Percentiles rank a stretch among this genome's conserved stretches.
These are phyloP conservation scores for Acinonyx jubatus DNA, from an alignment of 2,113 vertebrate species.

Conservation along the genomic window DNA sequence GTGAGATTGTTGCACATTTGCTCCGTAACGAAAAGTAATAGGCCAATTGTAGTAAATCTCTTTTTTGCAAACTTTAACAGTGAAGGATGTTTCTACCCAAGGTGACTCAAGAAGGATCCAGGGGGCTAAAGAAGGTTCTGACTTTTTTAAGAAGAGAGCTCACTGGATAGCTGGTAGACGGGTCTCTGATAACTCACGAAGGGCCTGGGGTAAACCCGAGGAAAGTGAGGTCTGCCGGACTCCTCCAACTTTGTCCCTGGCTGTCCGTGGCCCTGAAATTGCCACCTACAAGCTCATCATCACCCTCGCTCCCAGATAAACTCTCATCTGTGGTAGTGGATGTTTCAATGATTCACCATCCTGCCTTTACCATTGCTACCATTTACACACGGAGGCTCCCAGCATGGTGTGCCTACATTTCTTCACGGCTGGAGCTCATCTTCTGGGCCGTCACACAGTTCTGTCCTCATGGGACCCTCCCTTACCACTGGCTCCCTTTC, in stretches of 20 bases:
- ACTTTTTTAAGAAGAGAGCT: neutral
- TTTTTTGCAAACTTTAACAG: neutral
- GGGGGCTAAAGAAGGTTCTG: neutral
- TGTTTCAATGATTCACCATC: fast-evolving
- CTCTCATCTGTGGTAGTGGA: fast-evolving
- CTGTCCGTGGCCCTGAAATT: neutral
- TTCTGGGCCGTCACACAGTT: neutral
- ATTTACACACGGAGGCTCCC: fast-evolving
- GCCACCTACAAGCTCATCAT: neutral
- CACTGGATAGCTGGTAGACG: neutral
- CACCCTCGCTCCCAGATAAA: neutral
- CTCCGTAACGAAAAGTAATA: neutral
- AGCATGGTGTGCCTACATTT: fast-evolving
- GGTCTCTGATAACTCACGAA: neutral
- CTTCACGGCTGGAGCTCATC: neutral
- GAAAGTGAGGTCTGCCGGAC: neutral
- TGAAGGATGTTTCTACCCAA: fast-evolving
- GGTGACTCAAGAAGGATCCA: neutral
- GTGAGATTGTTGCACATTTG: neutral
- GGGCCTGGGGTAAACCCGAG: neutral
- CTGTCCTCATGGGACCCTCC: neutral
- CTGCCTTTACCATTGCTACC: fast-evolving
- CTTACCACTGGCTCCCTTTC: neutral
- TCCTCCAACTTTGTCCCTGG: neutral
- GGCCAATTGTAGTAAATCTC: neutral